These are phyloP conservation scores for Mactra quadrangularis DNA, from an alignment of 1,140 invertebrate genomes.

Conservation along the genomic window DNA sequence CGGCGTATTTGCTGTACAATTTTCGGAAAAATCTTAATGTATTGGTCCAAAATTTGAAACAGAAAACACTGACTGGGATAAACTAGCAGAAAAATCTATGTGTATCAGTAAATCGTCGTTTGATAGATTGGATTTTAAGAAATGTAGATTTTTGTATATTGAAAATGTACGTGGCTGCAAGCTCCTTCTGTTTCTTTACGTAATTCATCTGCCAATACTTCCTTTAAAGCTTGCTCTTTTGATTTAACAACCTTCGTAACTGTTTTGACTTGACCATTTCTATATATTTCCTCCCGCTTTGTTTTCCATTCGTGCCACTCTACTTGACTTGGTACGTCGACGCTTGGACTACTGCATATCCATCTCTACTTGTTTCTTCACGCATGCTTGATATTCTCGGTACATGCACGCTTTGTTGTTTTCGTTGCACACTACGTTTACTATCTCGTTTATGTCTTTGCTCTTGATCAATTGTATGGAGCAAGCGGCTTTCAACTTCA, in stretches of 20 bases:
- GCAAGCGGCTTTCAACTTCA: constrained; percentile 50
- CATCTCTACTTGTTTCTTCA: neutral
- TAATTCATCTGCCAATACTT: constrained; percentile 21
- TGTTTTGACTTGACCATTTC: neutral
- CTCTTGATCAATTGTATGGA: constrained; percentile 71
- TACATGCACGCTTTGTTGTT: constrained; percentile 1
- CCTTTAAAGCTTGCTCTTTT: constrained; percentile 26
- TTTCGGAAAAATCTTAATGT: constrained; percentile 26
- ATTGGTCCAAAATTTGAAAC: too few species aligned
- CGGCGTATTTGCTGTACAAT: constrained; percentile 61
- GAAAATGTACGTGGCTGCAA: constrained; percentile 6
- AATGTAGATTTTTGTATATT: neutral
- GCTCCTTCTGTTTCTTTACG: neutral
- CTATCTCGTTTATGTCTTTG: constrained; percentile 89
- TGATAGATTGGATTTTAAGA: neutral
- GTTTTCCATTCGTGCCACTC: constrained; percentile 16
- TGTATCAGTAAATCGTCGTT: neutral
- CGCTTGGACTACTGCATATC: neutral
- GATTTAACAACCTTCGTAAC: constrained; percentile 22
- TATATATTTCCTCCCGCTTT: constrained; percentile 35
- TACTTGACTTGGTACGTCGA: constrained; percentile 9
- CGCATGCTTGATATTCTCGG: constrained; percentile 4
- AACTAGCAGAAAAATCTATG: constrained; percentile 12
- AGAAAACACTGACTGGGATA: too few species aligned
- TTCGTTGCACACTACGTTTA: constrained; percentile 83